Conservation (phyloP, 2,888 invertebrate species). For the Alcis repandata region DNA sequence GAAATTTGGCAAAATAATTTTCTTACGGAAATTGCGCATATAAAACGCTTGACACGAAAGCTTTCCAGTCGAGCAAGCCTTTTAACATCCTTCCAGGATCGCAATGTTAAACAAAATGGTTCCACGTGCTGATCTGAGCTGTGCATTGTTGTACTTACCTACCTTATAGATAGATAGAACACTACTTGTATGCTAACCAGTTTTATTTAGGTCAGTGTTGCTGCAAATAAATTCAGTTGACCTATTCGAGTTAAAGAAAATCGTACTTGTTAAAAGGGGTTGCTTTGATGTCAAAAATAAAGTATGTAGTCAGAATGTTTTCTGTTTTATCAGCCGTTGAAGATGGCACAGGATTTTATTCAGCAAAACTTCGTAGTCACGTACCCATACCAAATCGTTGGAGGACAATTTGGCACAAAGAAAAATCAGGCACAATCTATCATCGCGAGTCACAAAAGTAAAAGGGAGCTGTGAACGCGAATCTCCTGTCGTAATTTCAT, state of each 20-base stretch:
- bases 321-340: neutral
- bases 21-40: constrained; percentile 28
- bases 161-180: no score
- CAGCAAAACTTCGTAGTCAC: constrained; percentile 29
- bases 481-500: constrained; percentile 34
- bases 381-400: constrained; percentile 37
- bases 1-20: constrained; percentile 28
- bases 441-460: constrained; percentile 40
- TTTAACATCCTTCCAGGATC: constrained; percentile 43
- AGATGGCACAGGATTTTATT: constrained; percentile 24
- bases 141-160: neutral
- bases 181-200: neutral
- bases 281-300: constrained; percentile 2
- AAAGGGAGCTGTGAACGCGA: constrained; percentile 38
- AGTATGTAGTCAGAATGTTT: neutral
- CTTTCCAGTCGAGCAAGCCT: constrained; percentile 30
- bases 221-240: no score
- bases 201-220: neutral
- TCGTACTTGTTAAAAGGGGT: neutral
- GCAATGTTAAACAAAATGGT: constrained; percentile 38
- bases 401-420: constrained; percentile 47
- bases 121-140: constrained; percentile 23
- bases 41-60: constrained; percentile 27
- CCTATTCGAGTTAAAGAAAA: neutral
- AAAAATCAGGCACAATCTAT: constrained; percentile 48